Percentiles rank a stretch among this genome's conserved stretches.
phyloP scores from a whole-genome alignment of 2,888 invertebrate species.

The Cancer borealis region DNA sequence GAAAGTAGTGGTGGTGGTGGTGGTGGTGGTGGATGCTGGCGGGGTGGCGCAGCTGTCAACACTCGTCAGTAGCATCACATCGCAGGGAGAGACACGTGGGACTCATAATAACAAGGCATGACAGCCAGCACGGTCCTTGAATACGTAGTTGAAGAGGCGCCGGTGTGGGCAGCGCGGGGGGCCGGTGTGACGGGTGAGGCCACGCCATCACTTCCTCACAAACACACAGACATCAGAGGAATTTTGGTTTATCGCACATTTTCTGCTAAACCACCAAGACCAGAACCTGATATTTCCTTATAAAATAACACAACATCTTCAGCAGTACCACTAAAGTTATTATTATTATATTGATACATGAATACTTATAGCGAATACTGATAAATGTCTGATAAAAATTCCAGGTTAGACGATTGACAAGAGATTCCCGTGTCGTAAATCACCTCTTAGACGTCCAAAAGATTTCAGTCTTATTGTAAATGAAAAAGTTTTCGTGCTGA shows the following conservation, averaged over 20 bases:
- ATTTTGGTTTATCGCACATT: background rate
- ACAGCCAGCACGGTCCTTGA: background rate
- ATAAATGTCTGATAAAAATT: background rate
- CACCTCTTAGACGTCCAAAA: background rate
- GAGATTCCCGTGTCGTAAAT: background rate
- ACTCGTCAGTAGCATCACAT: constrained; percentile 2
- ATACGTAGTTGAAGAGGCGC: background rate
- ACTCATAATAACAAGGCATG: constrained; percentile 29
- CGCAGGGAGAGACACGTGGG: background rate
- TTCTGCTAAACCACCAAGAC: background rate
- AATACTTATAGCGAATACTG: background rate
- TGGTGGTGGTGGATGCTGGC: background rate
- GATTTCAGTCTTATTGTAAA: background rate
- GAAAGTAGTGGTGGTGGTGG: background rate
- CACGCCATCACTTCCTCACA: background rate
- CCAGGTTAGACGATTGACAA: background rate
- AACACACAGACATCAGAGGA: background rate
- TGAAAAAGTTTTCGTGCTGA: background rate
- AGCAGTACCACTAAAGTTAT: background rate
- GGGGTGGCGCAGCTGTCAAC: background rate
- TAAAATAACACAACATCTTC: background rate
- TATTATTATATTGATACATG: background rate
- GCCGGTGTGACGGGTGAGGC: background rate
- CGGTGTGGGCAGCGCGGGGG: background rate
- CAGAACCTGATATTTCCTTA: background rate